phyloP scores from a whole-genome alignment of 2,113 vertebrate species.

The Heterocephalus glaber region DNA sequence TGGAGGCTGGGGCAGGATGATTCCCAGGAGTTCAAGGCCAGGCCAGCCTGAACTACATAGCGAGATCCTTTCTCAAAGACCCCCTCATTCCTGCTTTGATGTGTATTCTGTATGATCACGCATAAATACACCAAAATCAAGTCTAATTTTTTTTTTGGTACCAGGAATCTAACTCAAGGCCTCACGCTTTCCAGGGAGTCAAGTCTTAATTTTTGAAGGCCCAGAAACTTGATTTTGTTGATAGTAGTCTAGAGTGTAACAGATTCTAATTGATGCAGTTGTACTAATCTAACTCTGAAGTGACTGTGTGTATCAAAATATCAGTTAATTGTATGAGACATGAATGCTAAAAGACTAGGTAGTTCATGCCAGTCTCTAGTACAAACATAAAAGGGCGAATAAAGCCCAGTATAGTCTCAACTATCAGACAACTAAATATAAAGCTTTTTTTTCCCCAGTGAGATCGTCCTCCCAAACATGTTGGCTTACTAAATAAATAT shows the following conservation, averaged over 20 bases:
- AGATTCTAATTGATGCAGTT: neutral
- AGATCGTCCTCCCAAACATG: neutral
- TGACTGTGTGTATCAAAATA: neutral
- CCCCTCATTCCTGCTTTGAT: no score
- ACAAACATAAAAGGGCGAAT: neutral
- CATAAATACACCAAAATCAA: neutral
- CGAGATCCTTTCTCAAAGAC: no score
- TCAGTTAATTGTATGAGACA: neutral
- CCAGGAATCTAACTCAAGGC: no score
- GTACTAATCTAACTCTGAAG: neutral
- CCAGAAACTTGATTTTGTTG: neutral
- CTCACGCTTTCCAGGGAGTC: no score
- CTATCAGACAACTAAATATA: neutral
- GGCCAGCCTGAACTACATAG: neutral
- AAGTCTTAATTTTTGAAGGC: neutral
- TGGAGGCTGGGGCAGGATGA: neutral
- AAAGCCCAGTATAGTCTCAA: neutral
- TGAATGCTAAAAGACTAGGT: no score
- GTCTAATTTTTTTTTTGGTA: neutral
- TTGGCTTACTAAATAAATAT: neutral
- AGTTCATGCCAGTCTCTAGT: neutral
- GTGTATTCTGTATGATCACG: neutral
- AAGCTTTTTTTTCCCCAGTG: neutral
- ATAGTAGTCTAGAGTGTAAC: neutral
- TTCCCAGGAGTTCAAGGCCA: neutral